A percentile compares a stretch with the other conserved stretches of the same genome.
These are phyloP conservation scores for Aphidoletes aphidimyza DNA, from an alignment of 2,888 invertebrate species.

Conservation along the genomic window DNA sequence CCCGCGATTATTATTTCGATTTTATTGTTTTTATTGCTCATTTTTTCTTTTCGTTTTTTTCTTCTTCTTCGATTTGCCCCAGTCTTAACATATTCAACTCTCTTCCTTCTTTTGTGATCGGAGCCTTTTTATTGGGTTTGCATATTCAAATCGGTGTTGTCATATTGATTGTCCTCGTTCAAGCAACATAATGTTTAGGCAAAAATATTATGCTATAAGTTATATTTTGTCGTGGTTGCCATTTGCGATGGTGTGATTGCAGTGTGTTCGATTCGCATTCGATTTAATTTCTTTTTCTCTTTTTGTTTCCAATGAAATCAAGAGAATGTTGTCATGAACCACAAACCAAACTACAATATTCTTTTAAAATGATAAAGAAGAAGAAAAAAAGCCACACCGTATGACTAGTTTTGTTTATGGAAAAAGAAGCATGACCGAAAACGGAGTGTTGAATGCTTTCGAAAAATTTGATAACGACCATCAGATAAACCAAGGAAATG, in stretches of 20 bases:
- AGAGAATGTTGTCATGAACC: not conserved
- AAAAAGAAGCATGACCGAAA: not conserved
- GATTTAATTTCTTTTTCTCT: not conserved
- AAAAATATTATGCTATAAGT: conserved; percentile 10
- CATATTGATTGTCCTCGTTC: conserved; percentile 50
- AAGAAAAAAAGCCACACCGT: not conserved
- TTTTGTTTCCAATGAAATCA: not conserved
- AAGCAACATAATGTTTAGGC: not conserved
- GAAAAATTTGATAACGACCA: not conserved
- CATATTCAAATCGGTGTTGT: conserved; percentile 36
- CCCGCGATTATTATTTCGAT: conserved; percentile 47
- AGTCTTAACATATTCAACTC: too few species aligned
- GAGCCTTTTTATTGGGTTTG: conserved; percentile 19
- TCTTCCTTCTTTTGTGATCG: not conserved
- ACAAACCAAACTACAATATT: too few species aligned
- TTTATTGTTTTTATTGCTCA: conserved; percentile 54
- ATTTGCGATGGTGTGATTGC: conserved; percentile 40
- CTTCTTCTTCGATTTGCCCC: too few species aligned
- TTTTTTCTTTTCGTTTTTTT: not conserved
- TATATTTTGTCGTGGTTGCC: conserved; percentile 5
- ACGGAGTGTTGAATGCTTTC: conserved; percentile 17
- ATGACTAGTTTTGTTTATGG: too few species aligned
- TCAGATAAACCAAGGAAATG: conserved; percentile 26
- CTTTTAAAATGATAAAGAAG: not conserved
- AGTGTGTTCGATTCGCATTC: not conserved